These are phyloP conservation scores for Megastigmus dorsalis DNA, from an alignment of 2,888 invertebrate species.

Conservation along the genomic window DNA sequence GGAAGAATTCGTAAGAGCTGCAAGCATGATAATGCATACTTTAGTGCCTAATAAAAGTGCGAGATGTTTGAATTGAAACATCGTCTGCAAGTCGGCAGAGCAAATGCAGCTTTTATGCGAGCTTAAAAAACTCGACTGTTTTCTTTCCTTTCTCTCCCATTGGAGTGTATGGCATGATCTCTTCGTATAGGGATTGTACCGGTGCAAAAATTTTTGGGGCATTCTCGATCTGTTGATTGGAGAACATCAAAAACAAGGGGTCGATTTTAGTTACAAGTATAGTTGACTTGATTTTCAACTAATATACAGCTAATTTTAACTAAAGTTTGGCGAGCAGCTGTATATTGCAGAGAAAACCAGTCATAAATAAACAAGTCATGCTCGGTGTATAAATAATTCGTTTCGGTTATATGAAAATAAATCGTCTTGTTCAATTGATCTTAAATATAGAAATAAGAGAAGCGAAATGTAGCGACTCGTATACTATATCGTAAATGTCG, in stretches of 20 bases:
- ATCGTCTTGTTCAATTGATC: too few relatives aligned
- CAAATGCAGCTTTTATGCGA: constrained; percentile 39
- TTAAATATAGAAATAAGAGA: too few relatives aligned
- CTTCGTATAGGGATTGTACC: too few relatives aligned
- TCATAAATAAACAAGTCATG: too few relatives aligned
- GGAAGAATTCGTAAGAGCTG: constrained; percentile 26
- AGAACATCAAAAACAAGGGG: not conserved
- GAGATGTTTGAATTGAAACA: constrained; percentile 46
- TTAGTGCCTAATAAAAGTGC: constrained; percentile 52
- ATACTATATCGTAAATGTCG: too few relatives aligned
- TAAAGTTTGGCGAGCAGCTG: too few relatives aligned
- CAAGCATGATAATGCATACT: constrained; percentile 50
- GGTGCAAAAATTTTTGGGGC: not conserved
- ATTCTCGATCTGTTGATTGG: not conserved
- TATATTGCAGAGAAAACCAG: too few relatives aligned
- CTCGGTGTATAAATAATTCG: too few relatives aligned
- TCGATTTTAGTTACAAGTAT: not conserved
- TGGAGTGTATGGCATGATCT: not conserved
- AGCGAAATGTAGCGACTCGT: too few relatives aligned
- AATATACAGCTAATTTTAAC: too few relatives aligned
- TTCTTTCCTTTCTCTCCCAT: not conserved
- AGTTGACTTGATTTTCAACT: not conserved
- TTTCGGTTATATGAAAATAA: too few relatives aligned
- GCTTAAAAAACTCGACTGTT: constrained; percentile 33
- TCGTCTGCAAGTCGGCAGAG: not conserved